phyloP scores from a whole-genome alignment of 2,113 vertebrate genomes.

The Oryzias javanicus region DNA sequence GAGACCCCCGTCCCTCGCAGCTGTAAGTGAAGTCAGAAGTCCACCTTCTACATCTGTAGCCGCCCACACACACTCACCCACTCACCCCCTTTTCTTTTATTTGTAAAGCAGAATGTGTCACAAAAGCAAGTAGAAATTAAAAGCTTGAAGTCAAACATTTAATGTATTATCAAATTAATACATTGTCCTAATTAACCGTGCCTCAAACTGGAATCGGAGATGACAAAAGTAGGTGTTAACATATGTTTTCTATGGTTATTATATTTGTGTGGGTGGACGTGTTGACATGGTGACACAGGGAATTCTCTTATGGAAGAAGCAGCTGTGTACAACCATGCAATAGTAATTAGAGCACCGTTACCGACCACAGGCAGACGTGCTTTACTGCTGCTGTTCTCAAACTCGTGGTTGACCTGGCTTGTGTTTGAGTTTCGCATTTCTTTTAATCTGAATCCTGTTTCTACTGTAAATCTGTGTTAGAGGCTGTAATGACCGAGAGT shows the following conservation, averaged over 20 bases:
- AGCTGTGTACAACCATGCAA: slow-evolving; percentile 76
- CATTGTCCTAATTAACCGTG: slow-evolving; percentile 9
- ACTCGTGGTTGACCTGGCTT: slow-evolving; percentile 19
- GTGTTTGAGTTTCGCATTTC: slow-evolving; percentile 48
- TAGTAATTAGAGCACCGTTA: slow-evolving; percentile 62
- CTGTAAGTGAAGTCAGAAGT: slow-evolving; percentile 76
- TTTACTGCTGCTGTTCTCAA: slow-evolving; percentile 34
- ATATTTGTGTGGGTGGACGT: slow-evolving; percentile 64
- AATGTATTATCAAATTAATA: slow-evolving; percentile 7
- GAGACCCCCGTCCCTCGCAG: slow-evolving; percentile 77
- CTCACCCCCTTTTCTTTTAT: slow-evolving; percentile 16
- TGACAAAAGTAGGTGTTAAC: slow-evolving; percentile 59
- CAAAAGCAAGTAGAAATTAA: not conserved
- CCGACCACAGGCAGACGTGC: slow-evolving; percentile 32
- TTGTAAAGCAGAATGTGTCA: not conserved
- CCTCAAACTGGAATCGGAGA: slow-evolving; percentile 36
- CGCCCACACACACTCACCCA: slow-evolving; percentile 8
- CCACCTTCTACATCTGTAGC: slow-evolving; percentile 66
- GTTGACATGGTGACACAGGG: slow-evolving; percentile 62
- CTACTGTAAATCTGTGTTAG: slow-evolving; percentile 6
- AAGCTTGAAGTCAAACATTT: not conserved
- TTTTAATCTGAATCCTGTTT: slow-evolving; percentile 1
- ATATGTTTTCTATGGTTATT: slow-evolving; percentile 63
- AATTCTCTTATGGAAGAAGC: slow-evolving; percentile 74
- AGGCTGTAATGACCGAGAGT: not conserved